Evolutionary conservation across 2,113 vertebrate genomes (phyloP).

Genomic region (Melanotaenia duboulayi): DNA sequence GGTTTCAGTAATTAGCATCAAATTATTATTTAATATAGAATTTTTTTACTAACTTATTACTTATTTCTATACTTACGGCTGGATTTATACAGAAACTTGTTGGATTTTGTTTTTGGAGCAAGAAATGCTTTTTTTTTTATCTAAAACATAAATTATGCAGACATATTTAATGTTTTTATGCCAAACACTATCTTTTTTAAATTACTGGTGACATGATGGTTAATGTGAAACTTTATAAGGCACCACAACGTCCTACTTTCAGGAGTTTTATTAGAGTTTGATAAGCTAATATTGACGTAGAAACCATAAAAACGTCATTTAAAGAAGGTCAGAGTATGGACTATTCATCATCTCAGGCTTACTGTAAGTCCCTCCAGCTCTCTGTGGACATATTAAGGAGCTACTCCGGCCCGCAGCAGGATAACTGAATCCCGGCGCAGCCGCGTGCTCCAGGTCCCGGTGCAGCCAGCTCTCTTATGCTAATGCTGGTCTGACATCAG

Average conservation of each 20-base stretch:
- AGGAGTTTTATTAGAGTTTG: not conserved
- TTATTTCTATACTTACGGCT: no score
- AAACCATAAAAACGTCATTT: conserved; percentile 23
- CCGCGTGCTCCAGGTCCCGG: conserved; percentile 18
- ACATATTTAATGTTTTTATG: not conserved
- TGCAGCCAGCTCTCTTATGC: conserved; percentile 87
- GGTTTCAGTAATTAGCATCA: not conserved
- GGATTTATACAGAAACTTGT: not conserved
- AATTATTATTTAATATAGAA: not conserved
- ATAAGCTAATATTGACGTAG: not conserved
- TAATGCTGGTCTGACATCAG: conserved; percentile 90
- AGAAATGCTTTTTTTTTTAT: not conserved
- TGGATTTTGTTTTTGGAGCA: not conserved
- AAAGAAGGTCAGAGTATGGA: conserved; percentile 22
- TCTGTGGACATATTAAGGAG: conserved; percentile 17
- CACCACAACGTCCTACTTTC: not conserved
- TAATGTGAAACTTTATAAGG: not conserved
- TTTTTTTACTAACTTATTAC: no score
- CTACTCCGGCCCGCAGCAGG: not conserved
- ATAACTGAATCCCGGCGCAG: not conserved
- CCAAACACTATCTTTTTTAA: not conserved
- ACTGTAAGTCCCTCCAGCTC: conserved; percentile 6
- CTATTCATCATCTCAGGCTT: conserved; percentile 32
- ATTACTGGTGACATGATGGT: not conserved
- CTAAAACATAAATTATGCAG: not conserved